Conservation (phyloP, 2,113 vertebrate species). For the Lepus americanus region DNA sequence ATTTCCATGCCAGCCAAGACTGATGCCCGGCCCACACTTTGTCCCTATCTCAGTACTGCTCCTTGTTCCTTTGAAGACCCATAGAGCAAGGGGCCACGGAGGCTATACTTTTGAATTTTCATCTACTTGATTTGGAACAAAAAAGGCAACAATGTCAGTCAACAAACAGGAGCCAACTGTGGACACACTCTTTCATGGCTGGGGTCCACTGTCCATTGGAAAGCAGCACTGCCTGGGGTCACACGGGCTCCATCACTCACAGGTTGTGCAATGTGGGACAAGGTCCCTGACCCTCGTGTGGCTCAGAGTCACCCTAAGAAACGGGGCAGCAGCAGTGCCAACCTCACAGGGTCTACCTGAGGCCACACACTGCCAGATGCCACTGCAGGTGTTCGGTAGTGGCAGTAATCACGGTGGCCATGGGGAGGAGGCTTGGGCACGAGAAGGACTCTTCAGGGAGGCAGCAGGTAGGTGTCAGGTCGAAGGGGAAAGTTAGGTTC, state of each 20-base stretch:
- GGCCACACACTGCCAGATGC: fast-evolving
- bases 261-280: fast-evolving
- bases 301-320: neutral
- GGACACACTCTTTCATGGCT: too few species aligned
- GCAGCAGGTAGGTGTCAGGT: neutral
- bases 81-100: neutral
- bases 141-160: neutral
- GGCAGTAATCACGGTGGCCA: neutral
- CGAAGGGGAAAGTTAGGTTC: neutral
- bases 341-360: fast-evolving
- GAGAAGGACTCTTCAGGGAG: neutral
- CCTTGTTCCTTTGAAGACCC: neutral
- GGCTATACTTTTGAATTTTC: neutral
- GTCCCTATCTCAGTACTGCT: fast-evolving
- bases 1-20: neutral
- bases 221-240: neutral
- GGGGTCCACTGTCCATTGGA: neutral
- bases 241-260: fast-evolving
- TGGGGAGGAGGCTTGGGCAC: fast-evolving
- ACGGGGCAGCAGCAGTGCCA: neutral
- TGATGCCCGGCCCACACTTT: neutral
- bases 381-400: fast-evolving
- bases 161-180: too few species aligned
- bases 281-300: neutral
- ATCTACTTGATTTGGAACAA: neutral